Conservation (phyloP, 2,113 vertebrate genomes). For the Microcebus griseorufus region DNA sequence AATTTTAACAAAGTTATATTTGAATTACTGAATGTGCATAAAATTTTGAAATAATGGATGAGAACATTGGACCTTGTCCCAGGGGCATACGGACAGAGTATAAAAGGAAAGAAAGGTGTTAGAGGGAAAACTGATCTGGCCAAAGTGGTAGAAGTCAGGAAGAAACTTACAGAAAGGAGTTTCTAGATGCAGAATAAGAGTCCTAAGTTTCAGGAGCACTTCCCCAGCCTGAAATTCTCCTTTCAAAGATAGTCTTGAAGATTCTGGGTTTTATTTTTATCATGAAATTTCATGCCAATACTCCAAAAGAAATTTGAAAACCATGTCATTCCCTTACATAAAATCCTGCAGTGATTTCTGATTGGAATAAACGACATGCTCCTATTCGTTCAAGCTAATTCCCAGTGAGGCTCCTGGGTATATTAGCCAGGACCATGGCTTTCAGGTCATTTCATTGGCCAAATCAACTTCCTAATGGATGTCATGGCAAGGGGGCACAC, state of each 20-base stretch:
- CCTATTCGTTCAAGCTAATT: slow-evolving; percentile 33
- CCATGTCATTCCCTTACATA: slow-evolving; percentile 1
- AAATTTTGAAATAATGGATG: slow-evolving; percentile 46
- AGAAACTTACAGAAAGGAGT: not conserved
- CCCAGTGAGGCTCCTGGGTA: not conserved
- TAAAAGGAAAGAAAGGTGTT: not conserved
- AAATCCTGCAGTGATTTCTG: slow-evolving; percentile 33
- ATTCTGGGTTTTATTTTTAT: not conserved
- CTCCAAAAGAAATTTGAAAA: slow-evolving; percentile 30
- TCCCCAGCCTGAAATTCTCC: not conserved
- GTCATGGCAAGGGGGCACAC: not conserved
- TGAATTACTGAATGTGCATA: not conserved
- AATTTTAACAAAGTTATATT: slow-evolving; percentile 24
- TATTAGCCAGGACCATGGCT: not conserved
- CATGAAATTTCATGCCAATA: slow-evolving; percentile 11
- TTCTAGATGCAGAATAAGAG: not conserved
- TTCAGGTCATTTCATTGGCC: slow-evolving; percentile 4
- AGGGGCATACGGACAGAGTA: not conserved
- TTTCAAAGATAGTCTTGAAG: not conserved
- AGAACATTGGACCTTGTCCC: not conserved
- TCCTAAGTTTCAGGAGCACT: not conserved
- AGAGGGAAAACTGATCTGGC: not conserved
- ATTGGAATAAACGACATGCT: slow-evolving; percentile 29
- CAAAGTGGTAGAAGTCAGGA: not conserved
- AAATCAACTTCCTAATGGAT: not conserved